Base-by-base conservation (phyloP, 2,888 invertebrate genomes). In the Parnassius mnemosyne region DNA sequence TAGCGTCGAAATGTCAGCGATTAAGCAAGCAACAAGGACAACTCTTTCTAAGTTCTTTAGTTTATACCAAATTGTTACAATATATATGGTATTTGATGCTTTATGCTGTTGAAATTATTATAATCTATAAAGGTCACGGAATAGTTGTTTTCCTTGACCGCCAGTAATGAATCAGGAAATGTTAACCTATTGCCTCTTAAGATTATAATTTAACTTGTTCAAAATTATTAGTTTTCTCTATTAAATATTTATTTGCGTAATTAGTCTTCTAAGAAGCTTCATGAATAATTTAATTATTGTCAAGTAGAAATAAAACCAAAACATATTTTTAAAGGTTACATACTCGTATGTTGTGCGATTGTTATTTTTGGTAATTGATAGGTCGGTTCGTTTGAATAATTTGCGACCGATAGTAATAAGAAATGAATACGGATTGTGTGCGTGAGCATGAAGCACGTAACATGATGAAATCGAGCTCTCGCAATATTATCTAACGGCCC, bases 11-110 rank as follows among this genome's bases (percentile, higher is more conserved):
- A 90, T 91, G 89, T 85, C 89, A 90, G 89, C 84, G 84, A 84
- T 89, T 89, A 83, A 83, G 89, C 84, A 89, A 89, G 84, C 81
- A 75, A 83, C 90, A 90, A 91, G 90, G 90, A 89, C 89, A 89
- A 86, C 84, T 89, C 87, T 88, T 89, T 89, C 86, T 85, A 84
- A 81, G 85, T 80, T 78, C 83, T 83, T 87, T 85, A 83, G 78
- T 79, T 80, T 81, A 78, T 79, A 80, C 76, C 76, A 77, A 80
- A 82, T 81, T 34, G 34, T 34, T 34, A 34, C 34, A 34, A 7
- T 87, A 88, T 85, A 83, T 83, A 81, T 88, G 87, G 80, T 87
- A 89, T 89, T 89, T 87, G 83, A 87, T 84, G 76, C 73, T 77
- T 87, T 85, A 83, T 80, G 73, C 80, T 89, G 85, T 82, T 70